Percentiles rank a stretch among this genome's conserved stretches.
These are phyloP conservation scores for Forficula auricularia DNA, from an alignment of 1,140 invertebrate species.

Conservation along the genomic window DNA sequence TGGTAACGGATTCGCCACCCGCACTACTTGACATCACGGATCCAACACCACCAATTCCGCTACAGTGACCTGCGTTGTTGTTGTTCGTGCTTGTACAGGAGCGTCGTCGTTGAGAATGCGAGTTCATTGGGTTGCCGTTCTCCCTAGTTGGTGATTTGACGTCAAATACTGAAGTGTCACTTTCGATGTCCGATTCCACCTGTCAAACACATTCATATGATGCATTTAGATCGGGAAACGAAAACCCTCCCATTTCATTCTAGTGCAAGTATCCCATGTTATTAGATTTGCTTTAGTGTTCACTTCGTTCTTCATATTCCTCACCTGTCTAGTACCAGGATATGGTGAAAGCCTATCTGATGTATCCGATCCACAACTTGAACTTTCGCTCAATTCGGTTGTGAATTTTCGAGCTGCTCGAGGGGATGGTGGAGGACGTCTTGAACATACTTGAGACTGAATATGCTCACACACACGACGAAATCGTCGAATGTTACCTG, in stretches of 20 bases:
- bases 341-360: slow-evolving; percentile 52
- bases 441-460: slow-evolving; percentile 67
- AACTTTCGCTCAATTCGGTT: slow-evolving; percentile 56
- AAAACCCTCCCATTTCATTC: too few relatives aligned
- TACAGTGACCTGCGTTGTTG: slow-evolving; percentile 31
- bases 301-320: too few relatives aligned
- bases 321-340: slow-evolving; percentile 34
- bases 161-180: slow-evolving; percentile 38
- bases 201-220: too few relatives aligned
- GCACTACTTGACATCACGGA: neutral
- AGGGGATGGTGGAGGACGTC: slow-evolving; percentile 52
- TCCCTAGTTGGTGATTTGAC: slow-evolving; percentile 32
- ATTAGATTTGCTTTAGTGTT: too few relatives aligned
- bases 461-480: slow-evolving; percentile 91
- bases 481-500: slow-evolving; percentile 87
- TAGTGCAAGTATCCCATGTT: too few relatives aligned
- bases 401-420: slow-evolving; percentile 46
- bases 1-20: neutral
- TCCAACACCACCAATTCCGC: neutral
- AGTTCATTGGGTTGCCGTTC: slow-evolving; percentile 21
- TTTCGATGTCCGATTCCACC: slow-evolving; percentile 42
- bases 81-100: slow-evolving; percentile 39
- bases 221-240: too few relatives aligned
- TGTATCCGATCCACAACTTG: slow-evolving; percentile 64
- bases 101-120: slow-evolving; percentile 20